phyloP scores from a whole-genome alignment of 2,113 vertebrate species.

The Upupa epops region DNA sequence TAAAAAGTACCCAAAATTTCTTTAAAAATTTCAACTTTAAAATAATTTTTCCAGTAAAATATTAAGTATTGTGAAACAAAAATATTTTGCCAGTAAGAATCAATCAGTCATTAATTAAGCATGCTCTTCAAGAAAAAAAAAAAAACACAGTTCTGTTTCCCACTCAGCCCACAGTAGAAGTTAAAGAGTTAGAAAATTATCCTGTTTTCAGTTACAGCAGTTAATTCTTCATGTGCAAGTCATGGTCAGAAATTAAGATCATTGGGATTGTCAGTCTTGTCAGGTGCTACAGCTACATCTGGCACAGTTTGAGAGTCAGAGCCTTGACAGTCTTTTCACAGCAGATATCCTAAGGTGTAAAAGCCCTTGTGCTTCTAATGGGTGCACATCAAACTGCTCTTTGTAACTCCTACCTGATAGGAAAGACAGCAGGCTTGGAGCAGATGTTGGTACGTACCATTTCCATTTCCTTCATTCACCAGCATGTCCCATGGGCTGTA shows the following conservation, averaged over 20 bases:
- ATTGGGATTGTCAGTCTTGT: neutral
- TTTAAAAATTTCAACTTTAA: neutral
- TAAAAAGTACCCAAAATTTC: neutral
- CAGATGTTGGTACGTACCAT: neutral
- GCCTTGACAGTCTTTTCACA: neutral
- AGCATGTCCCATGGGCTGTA: neutral
- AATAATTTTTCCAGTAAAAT: neutral
- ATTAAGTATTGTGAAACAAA: neutral
- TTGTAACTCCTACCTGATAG: neutral
- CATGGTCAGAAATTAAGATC: neutral
- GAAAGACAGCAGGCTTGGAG: neutral
- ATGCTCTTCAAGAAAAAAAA: neutral
- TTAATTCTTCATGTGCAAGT: neutral
- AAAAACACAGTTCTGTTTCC: neutral
- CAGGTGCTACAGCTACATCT: neutral
- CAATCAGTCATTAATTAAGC: neutral
- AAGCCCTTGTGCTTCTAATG: neutral
- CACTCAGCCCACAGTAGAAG: neutral
- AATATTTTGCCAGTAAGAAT: neutral
- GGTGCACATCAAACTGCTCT: neutral
- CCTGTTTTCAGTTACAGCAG: neutral
- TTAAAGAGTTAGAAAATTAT: neutral
- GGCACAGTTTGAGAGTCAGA: neutral
- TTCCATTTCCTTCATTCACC: neutral
- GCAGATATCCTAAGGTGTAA: neutral